These are phyloP conservation scores for Equus quagga DNA, from an alignment of 2,113 vertebrate genomes.

Conservation along the genomic window DNA sequence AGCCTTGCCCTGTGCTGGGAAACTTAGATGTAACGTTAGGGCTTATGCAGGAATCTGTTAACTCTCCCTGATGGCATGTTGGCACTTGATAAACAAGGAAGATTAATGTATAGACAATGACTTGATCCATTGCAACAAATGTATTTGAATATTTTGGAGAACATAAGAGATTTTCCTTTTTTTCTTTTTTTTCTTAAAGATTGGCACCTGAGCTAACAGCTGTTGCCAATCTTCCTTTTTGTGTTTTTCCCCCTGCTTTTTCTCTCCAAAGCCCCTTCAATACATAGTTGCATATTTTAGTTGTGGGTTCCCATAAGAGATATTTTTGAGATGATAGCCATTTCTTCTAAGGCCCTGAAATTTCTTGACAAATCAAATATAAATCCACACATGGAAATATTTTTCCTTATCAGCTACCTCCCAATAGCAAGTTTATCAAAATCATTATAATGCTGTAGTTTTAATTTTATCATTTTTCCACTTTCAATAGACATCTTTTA, in stretches of 20 bases:
- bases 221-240: too few species aligned
- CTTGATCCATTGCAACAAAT: background rate
- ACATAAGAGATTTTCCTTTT: background rate
- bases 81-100: background rate
- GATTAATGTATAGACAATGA: background rate
- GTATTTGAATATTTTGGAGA: background rate
- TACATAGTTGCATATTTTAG: too few species aligned
- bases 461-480: conserved; percentile 1
- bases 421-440: background rate
- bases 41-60: background rate
- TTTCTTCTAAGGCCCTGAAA: background rate
- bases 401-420: background rate
- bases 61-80: background rate
- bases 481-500: background rate
- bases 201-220: too few species aligned
- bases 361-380: conserved; percentile 29
- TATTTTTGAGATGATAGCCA: background rate
- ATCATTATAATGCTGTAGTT: background rate
- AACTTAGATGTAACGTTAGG: background rate
- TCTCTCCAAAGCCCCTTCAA: too few species aligned
- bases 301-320: background rate
- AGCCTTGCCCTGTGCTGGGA: background rate
- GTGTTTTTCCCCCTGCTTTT: too few species aligned
- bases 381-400: background rate
- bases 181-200: too few species aligned